These are phyloP conservation scores for Subacronicta megacephala DNA, from an alignment of 2,888 invertebrate genomes.

Conservation along the genomic window DNA sequence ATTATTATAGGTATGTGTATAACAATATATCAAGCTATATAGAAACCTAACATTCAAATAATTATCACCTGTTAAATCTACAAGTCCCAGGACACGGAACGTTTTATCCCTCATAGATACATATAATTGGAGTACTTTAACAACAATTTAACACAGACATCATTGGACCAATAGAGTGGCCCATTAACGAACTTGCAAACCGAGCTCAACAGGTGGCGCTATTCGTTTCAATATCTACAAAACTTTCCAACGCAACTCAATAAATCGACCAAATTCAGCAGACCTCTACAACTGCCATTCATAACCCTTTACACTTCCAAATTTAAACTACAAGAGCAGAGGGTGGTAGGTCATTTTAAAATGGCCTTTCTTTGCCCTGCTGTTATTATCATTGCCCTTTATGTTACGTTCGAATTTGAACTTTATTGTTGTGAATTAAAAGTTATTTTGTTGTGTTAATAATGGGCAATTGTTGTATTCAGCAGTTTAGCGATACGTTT, in stretches of 20 bases:
- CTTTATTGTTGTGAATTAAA: conserved; percentile 64
- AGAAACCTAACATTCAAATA: conserved; percentile 12
- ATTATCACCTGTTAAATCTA: conserved; percentile 47
- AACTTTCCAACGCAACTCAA: conserved; percentile 86
- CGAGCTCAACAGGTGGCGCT: conserved; percentile 85
- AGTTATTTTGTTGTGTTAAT: conserved; percentile 62
- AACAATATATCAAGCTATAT: conserved; percentile 11
- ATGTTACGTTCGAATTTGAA: conserved; percentile 72
- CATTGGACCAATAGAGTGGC: conserved; percentile 73
- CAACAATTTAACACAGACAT: conserved; percentile 66
- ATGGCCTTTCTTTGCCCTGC: conserved; percentile 80
- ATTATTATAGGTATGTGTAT: no score
- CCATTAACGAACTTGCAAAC: conserved; percentile 85
- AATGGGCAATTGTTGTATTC: conserved; percentile 65
- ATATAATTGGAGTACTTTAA: conserved; percentile 59
- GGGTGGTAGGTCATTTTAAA: conserved; percentile 64
- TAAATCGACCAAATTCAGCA: conserved; percentile 78
- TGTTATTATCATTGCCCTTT: conserved; percentile 82
- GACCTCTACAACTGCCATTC: conserved; percentile 58
- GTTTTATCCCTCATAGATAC: conserved; percentile 57
- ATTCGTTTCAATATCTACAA: conserved; percentile 89
- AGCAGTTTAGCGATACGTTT: conserved; percentile 80
- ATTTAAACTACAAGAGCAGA: conserved; percentile 49
- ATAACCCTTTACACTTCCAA: conserved; percentile 46
- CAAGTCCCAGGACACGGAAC: conserved; percentile 33